phyloP scores from a whole-genome alignment of 2,888 invertebrate species.

The Monopis laevigella region DNA sequence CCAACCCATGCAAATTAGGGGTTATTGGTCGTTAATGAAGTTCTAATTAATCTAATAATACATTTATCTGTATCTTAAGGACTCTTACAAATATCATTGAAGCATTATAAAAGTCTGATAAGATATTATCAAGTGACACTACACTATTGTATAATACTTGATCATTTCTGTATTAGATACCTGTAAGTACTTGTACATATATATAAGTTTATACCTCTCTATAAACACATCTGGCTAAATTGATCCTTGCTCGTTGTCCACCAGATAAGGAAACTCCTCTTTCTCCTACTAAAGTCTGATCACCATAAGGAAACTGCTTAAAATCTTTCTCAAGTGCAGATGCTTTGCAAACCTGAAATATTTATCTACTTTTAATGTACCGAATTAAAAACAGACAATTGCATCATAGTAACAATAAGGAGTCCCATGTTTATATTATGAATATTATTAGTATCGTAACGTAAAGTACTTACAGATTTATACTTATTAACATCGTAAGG shows the following conservation, averaged over 20 bases:
- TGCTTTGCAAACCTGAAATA: conserved; percentile 44
- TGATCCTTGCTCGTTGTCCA: conserved; percentile 77
- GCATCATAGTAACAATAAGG: too few species aligned
- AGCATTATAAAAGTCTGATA: not conserved
- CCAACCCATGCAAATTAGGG: too few species aligned
- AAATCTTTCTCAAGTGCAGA: conserved; percentile 65
- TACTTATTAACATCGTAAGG: conserved; percentile 70
- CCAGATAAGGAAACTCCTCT: conserved; percentile 76
- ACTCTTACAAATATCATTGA: too few species aligned
- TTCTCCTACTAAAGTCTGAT: conserved; percentile 76
- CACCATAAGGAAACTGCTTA: conserved; percentile 71
- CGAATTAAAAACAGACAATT: not conserved
- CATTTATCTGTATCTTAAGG: too few species aligned
- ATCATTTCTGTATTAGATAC: too few species aligned
- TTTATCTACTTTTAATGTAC: not conserved
- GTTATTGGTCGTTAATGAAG: too few species aligned
- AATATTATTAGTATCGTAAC: not conserved
- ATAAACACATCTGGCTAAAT: conserved; percentile 66
- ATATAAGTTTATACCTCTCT: conserved; percentile 39
- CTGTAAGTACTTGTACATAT: not conserved
- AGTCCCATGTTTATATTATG: too few species aligned
- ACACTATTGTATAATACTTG: too few species aligned
- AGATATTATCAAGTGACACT: too few species aligned
- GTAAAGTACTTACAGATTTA: conserved; percentile 36
- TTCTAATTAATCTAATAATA: too few species aligned